Conservation (phyloP, 2,113 vertebrate species). For the Oxyruncus cristatus region DNA sequence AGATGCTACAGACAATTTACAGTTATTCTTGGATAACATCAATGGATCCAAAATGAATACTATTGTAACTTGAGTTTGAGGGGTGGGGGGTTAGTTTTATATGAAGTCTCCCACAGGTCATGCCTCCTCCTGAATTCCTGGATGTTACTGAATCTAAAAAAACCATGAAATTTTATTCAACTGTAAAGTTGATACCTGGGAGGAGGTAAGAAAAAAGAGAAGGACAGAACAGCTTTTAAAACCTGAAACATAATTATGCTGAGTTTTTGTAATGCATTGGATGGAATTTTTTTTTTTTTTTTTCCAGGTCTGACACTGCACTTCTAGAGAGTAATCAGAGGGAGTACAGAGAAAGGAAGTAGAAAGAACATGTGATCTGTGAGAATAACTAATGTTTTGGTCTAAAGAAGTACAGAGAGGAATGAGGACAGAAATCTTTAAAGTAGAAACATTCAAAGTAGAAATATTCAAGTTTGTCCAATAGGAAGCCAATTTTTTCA, state of each 20-base stretch:
- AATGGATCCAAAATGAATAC: neutral
- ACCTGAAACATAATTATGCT: neutral
- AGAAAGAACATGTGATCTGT: neutral
- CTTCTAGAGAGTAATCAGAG: neutral
- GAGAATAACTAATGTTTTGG: neutral
- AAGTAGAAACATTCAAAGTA: neutral
- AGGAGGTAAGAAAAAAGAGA: neutral
- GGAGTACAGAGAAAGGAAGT: neutral
- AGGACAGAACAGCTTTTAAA: neutral
- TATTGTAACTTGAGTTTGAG: neutral
- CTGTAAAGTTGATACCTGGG: neutral
- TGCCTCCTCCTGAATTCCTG: neutral
- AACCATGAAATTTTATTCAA: neutral
- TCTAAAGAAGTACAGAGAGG: neutral
- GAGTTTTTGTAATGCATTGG: neutral
- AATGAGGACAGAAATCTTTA: neutral
- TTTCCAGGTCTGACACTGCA: neutral
- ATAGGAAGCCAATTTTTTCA: neutral
- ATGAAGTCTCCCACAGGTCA: rapidly evolving
- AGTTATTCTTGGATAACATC: neutral
- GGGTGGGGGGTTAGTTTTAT: neutral
- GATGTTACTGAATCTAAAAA: neutral
- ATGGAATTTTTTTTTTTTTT: neutral
- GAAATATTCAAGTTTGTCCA: neutral
- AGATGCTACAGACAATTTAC: neutral